phyloP scores from a whole-genome alignment of 2,888 invertebrate species.

The Drosophila mayaguana region DNA sequence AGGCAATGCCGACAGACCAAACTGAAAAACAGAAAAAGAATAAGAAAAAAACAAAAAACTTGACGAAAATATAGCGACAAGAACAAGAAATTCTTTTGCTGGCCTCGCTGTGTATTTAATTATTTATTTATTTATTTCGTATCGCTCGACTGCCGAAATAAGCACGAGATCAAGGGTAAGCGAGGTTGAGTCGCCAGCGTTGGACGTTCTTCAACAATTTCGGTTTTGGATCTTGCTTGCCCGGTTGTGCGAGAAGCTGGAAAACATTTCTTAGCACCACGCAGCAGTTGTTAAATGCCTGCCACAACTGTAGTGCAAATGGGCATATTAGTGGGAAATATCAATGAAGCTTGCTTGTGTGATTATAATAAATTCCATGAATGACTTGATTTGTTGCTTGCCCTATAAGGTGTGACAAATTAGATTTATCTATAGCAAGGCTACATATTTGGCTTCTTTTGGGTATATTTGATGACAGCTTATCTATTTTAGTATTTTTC shows the following conservation, averaged over 20 bases:
- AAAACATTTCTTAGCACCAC: conserved; percentile 64
- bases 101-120: conserved; percentile 53
- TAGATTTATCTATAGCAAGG: background rate
- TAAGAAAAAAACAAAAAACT: background rate
- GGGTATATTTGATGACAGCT: background rate
- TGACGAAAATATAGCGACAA: conserved; percentile 9
- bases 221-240: conserved; percentile 34
- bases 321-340: background rate
- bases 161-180: conserved; percentile 77
- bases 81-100: conserved; percentile 68
- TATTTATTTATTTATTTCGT: conserved; percentile 64
- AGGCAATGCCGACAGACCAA: conserved; percentile 64
- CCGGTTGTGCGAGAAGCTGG: conserved; percentile 60
- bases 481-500: background rate
- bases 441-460: too few relatives aligned
- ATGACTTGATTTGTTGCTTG: background rate
- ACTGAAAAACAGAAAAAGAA: background rate
- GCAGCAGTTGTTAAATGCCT: conserved; percentile 5
- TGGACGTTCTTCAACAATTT: conserved; percentile 33
- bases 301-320: background rate
- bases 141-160: conserved; percentile 71
- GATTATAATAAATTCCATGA: background rate
- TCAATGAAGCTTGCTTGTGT: background rate
- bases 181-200: conserved; percentile 28
- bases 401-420: background rate